Conservation (phyloP, 2,888 invertebrate genomes). For the Gisinianus flammeolus region DNA sequence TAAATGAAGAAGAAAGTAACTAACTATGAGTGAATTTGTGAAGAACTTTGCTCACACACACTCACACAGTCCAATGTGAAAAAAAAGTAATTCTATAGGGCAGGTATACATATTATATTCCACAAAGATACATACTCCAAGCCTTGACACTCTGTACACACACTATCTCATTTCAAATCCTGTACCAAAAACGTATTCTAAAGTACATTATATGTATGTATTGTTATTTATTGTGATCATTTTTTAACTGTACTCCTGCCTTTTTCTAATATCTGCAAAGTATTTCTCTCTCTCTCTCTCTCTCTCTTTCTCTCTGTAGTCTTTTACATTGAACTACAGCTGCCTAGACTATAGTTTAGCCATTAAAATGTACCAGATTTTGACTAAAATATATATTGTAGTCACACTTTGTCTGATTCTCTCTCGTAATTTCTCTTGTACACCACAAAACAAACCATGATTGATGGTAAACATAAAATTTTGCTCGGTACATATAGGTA, state of each 20-base stretch:
- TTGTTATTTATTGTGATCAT: no score
- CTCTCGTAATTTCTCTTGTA: conserved; percentile 10
- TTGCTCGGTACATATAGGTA: no score
- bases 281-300: not conserved
- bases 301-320: not conserved
- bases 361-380: conserved; percentile 9
- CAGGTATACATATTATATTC: no score
- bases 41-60: not conserved
- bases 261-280: not conserved
- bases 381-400: conserved; percentile 8
- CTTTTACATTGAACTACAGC: not conserved
- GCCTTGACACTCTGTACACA: conserved; percentile 4
- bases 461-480: conserved; percentile 18
- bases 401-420: conserved; percentile 2
- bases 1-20: conserved; percentile 6
- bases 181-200: no score
- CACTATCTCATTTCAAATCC: no score
- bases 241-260: no score
- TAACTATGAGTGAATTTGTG: not conserved
- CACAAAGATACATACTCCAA: no score
- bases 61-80: not conserved
- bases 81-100: no score
- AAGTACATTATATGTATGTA: no score
- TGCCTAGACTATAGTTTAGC: no score
- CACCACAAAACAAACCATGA: conserved; percentile 28